Conservation (phyloP, 2,113 vertebrate species). For the Erythrolamprus reginae region DNA sequence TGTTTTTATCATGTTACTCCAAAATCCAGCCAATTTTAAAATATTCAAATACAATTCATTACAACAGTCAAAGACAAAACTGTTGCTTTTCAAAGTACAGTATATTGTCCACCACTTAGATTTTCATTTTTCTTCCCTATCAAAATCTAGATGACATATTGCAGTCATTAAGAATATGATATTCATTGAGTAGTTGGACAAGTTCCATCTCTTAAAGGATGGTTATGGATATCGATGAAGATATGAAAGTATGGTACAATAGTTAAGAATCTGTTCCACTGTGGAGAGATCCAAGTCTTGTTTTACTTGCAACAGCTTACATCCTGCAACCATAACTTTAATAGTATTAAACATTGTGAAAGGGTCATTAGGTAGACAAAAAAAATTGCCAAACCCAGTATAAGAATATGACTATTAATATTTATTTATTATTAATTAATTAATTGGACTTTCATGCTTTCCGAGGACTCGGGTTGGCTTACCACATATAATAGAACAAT, state of each 20-base stretch:
- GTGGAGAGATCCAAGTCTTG: neutral
- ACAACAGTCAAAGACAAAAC: neutral
- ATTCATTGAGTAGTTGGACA: neutral
- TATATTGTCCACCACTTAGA: neutral
- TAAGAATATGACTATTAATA: neutral
- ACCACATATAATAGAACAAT: too few species aligned
- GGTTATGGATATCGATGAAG: neutral
- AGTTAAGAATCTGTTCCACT: neutral
- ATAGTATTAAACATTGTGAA: neutral
- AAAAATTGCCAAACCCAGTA: neutral
- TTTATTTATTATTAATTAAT: too few species aligned
- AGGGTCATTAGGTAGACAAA: neutral
- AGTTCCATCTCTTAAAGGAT: neutral
- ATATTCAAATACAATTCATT: neutral
- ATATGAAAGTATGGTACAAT: neutral
- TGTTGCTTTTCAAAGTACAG: neutral
- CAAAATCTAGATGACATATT: neutral
- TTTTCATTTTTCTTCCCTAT: neutral
- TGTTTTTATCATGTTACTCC: neutral
- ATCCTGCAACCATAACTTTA: neutral
- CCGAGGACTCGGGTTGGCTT: too few species aligned
- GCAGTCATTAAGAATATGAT: neutral
- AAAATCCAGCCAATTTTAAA: neutral
- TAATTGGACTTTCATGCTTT: too few species aligned
- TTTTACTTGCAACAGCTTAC: neutral